Evolutionary conservation across 2,888 invertebrate genomes (phyloP), one percentile per base, ranked within the genome.

Genomic region (Frankliniella fusca): DNA sequence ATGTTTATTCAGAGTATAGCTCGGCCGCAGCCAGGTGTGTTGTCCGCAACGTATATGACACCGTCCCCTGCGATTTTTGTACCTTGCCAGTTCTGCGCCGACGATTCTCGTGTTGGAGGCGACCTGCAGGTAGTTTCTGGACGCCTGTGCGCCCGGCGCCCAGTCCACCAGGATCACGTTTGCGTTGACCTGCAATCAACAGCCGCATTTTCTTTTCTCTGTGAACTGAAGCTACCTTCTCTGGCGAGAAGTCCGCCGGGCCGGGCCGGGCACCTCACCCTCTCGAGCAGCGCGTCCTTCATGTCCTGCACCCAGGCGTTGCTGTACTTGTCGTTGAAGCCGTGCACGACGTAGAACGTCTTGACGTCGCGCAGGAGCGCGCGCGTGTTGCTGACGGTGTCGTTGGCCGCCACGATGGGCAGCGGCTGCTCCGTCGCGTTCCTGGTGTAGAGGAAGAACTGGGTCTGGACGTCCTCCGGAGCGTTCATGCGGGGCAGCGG

Each of bases 121-220:
- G 20, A 85, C 87, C 84, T 86, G 86, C 28, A 87, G 84, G 84
- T 93, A 93, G 86, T 92, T 92, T 0, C 81, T n/a, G 88, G 90
- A 90, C 0, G 90, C 90, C 82, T 90, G 91, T 2, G 92, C 91
- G 12, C 92, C 92, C 0, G 89, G 88, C 80, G 91, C 91, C 93
- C 93, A 93, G 85, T 93, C 93, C 2, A 92, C 91, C 0, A 90
- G 88, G 48, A 93, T 90, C 0, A 93, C 90, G 84, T 93, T 93
- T 0, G 91, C 90, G 84, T 93, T 91, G 0, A 86, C 89, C 92
- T 93, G 85, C 84, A 83, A 81, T 23, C 18, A 15, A 54, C 15
- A 12, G 0, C 15, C 15, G 54, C 54, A 12, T 15, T 20, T 54
- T 54, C 2, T 38, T 38, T 5, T 38, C 38, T 38, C 38, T 38